Conservation (phyloP, 2,113 vertebrate genomes). For the Oceanodroma tethys region DNA sequence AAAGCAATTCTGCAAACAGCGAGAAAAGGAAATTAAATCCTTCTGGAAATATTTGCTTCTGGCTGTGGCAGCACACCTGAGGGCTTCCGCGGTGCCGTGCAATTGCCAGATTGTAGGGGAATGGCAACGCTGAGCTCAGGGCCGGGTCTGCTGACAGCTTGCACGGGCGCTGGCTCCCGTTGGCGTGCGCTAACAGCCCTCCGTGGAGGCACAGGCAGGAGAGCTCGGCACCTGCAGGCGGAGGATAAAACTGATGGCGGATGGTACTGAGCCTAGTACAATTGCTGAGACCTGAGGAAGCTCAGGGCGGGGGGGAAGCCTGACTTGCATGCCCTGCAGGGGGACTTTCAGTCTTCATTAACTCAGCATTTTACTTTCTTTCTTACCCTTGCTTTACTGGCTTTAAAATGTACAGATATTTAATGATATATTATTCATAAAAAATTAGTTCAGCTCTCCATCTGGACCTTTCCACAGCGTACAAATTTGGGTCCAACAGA, state of each 20-base stretch:
- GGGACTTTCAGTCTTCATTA: not conserved
- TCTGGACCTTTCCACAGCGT: not conserved
- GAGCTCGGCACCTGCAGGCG: not conserved
- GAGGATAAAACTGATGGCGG: not conserved
- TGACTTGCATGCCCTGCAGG: fast-evolving
- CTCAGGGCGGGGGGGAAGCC: not conserved
- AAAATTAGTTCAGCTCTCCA: not conserved
- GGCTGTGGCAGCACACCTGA: not conserved
- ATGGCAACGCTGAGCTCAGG: fast-evolving
- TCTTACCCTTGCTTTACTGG: not conserved
- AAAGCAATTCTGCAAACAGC: not conserved
- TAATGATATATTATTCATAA: not conserved
- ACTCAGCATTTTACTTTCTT: not conserved
- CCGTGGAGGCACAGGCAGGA: not conserved
- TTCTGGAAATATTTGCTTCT: not conserved
- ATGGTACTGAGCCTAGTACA: not conserved
- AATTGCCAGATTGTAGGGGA: not conserved
- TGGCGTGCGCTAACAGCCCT: fast-evolving
- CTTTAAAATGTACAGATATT: not conserved
- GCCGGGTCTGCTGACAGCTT: not conserved
- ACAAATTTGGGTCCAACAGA: not conserved
- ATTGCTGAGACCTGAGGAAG: fast-evolving
- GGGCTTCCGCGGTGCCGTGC: not conserved
- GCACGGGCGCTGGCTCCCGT: fast-evolving
- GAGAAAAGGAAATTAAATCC: not conserved